Evolutionary conservation across 2,888 invertebrate species (phyloP), one percentile per base, ranked within the genome.

Genomic region (Lacanobia oleracea): DNA sequence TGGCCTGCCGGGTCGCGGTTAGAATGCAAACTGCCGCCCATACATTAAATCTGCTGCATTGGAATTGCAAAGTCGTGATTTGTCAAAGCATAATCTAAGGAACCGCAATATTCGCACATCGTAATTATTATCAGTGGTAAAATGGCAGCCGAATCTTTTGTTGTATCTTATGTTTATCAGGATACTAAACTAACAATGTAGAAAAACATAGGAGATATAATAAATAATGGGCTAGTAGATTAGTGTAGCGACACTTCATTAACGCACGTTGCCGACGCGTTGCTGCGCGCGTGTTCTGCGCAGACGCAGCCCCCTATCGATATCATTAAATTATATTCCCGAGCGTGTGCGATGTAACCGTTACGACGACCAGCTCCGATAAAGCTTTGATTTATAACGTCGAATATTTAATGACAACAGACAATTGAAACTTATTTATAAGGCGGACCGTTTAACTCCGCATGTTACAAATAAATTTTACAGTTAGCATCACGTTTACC

Each of bases 11-110:
- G 95, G 96, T 95, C 95, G 95, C 94, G 93, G 95, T 93, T 95
- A 95, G 94, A 96, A 95, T 95, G 96, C 95, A 95, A 96, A 95
- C 95, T 95, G 93, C 95, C 96, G 95, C 95, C 95, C 96, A 95
- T 95, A 96, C 95, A 95, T 95, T 96, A 95, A 95, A 95, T 95
- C 93, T 94, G 93, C 94, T 94, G 93, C 95, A 95, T 95, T 95
- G 92, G 95, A 96, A 96, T 95, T 95, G 95, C 95, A 92, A 95
- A 95, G 96, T 96, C 96, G 96, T 96, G 96, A 96, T 96, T 96
- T 96, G 96, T 96, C 96, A 96, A 95, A 96, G 95, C 94, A 95
- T 95, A 96, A 95, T 95, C 95, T 94, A 93, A 93, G 94, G 94
- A 94, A 95, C 95, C 92, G 93, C 94, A 94, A 93, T 95, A 95